Base-by-base conservation (phyloP, 2,797 vertebrate genomes). In the Mustela erminea region DNA sequence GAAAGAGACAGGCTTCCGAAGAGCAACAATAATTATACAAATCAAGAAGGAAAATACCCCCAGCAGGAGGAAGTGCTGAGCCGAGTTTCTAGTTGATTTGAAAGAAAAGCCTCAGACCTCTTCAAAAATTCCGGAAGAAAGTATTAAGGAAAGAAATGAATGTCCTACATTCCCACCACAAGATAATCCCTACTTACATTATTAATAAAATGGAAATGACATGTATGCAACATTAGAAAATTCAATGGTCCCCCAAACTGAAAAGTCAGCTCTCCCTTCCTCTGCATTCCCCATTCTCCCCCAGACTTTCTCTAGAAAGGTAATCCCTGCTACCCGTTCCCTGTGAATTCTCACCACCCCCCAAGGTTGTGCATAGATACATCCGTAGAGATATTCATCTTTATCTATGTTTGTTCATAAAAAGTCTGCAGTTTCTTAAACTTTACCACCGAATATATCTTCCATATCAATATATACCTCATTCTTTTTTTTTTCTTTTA, bases 121-220 rank as follows among this genome's bases (percentile, higher is more conserved):
- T 80, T n/a, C 49, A 9, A 83, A 75, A 54, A 93, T 46, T 74
- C 18, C 14, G 54, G 43, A 87, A 83, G 41, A 90, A 95, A 68
- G 32, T 77, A 90, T 38, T 93, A 56, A 64, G 70, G 89, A 82
- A 70, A 74, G 32, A 90, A 96, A 74, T 74, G 25, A 72, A 77
- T 35, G 7, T n/a, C 64, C 38, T 77, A 66, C 87, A 58, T 88
- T 88, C 64, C 85, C 29, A 91, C 11, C 41, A 94, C 56, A 58
- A 95, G 43, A 49, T 87, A 70, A 95, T 56, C 62, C 60, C 83
- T 85, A 60, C 20, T 78, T 82, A 72, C 4, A 60, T 62, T 66
- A 90, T 56, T 75, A 46, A 78, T 46, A 92, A 90, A 95, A 25
- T 58, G 87, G 72, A 94, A 95, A 62, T 80, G 78, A 27, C n/a